phyloP scores from a whole-genome alignment of 1,140 invertebrate species.

The Drosophila miranda region DNA sequence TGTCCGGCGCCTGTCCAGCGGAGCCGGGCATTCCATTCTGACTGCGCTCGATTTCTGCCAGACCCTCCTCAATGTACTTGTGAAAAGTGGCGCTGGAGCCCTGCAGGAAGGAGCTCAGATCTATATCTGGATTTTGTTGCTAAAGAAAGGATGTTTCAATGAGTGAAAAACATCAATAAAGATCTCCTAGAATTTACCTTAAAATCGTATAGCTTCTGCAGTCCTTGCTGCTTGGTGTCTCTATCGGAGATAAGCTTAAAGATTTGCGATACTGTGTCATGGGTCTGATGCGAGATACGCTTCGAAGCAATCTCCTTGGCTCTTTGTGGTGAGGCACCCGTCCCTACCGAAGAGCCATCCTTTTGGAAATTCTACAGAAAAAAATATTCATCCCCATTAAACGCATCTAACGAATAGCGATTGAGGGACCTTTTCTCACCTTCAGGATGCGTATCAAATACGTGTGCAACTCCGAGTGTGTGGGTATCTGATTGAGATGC shows the following conservation, averaged over 20 bases:
- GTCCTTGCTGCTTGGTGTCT: constrained; percentile 93
- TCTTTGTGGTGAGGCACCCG: constrained; percentile 65
- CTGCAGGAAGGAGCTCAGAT: constrained; percentile 94
- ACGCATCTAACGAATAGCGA: not conserved
- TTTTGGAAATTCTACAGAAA: constrained; percentile 74
- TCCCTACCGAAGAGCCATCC: constrained; percentile 56
- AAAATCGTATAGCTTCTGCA: constrained; percentile 94
- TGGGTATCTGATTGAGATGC: constrained; percentile 90
- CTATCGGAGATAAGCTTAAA: constrained; percentile 96
- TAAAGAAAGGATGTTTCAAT: constrained; percentile 65
- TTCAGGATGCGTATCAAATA: constrained; percentile 91
- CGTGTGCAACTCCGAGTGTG: constrained; percentile 91
- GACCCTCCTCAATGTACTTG: constrained; percentile 94
- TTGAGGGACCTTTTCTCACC: constrained; percentile 78
- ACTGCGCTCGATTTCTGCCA: constrained; percentile 88
- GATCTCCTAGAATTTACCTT: constrained; percentile 69
- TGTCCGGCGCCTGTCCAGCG: constrained; percentile 45
- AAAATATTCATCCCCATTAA: not conserved
- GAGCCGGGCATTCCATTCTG: constrained; percentile 35
- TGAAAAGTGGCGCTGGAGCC: constrained; percentile 96
- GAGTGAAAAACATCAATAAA: not conserved
- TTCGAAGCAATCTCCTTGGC: constrained; percentile 83
- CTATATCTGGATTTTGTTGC: constrained; percentile 94
- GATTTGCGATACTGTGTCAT: constrained; percentile 94
- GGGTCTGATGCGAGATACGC: constrained; percentile 83